Conservation (phyloP, 1,140 invertebrate species). For the Formica exsecta region DNA sequence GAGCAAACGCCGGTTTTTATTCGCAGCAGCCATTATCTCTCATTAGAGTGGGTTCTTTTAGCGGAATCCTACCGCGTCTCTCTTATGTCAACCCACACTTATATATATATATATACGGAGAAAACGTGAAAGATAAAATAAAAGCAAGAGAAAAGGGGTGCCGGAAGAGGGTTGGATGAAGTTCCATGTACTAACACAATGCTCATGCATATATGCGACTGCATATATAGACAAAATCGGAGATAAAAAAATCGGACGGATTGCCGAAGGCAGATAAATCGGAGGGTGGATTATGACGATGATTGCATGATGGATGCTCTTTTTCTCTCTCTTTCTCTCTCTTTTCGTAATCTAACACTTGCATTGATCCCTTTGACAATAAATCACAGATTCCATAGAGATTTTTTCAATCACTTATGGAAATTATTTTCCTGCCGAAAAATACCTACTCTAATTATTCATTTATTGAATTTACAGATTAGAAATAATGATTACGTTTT, state of each 20-base stretch:
- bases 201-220: too few species aligned
- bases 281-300: too few species aligned
- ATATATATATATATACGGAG: slow-evolving; percentile 4
- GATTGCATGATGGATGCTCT: too few species aligned
- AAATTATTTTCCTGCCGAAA: neutral
- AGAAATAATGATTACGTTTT: neutral
- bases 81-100: slow-evolving; percentile 52
- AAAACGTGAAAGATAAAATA: slow-evolving; percentile 22
- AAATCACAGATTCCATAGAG: slow-evolving; percentile 4
- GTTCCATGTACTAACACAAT: too few species aligned
- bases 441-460: neutral
- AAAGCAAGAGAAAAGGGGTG: too few species aligned
- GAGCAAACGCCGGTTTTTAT: slow-evolving; percentile 60
- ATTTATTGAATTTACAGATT: neutral
- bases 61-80: slow-evolving; percentile 24
- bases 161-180: too few species aligned
- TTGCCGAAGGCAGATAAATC: too few species aligned
- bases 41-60: slow-evolving; percentile 56
- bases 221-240: too few species aligned
- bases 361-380: slow-evolving; percentile 11
- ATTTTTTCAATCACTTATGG: neutral
- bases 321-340: slow-evolving; percentile 3
- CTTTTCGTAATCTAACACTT: slow-evolving; percentile 17
- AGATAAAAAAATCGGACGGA: too few species aligned
- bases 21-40: slow-evolving; percentile 56